These are phyloP conservation scores for Luperina testacea DNA, from an alignment of 2,888 invertebrate species.

Conservation along the genomic window DNA sequence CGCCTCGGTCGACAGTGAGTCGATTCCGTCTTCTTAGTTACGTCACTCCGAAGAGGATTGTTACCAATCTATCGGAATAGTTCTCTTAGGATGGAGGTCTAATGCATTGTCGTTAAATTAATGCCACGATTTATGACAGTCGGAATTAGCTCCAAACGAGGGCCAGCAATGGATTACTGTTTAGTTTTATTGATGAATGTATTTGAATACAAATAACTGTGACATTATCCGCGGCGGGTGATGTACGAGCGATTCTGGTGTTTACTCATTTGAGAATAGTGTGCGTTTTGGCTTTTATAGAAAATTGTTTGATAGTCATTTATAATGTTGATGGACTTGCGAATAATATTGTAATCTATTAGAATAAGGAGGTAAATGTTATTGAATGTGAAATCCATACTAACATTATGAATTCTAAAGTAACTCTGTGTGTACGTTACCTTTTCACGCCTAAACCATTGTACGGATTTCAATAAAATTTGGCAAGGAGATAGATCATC, in stretches of 20 bases:
- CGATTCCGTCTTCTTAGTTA: conserved; percentile 61
- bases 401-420: not conserved
- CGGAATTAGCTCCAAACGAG: conserved; percentile 82
- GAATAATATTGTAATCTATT: conserved; percentile 54
- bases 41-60: conserved; percentile 72
- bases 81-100: conserved; percentile 89
- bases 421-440: not conserved
- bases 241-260: conserved; percentile 55
- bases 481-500: not conserved
- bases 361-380: conserved; percentile 8
- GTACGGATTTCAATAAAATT: not conserved
- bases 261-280: conserved; percentile 59
- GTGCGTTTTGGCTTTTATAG: conserved; percentile 47
- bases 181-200: conserved; percentile 78
- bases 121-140: conserved; percentile 88
- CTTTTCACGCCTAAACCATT: not conserved
- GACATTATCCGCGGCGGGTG: conserved; percentile 56
- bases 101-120: conserved; percentile 90
- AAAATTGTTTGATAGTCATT: conserved; percentile 39
- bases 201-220: conserved; percentile 72
- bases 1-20: conserved; percentile 53
- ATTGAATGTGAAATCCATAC: conserved; percentile 5
- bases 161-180: conserved; percentile 76
- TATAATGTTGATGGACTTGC: conserved; percentile 52
- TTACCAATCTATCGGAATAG: conserved; percentile 91